phyloP scores from a whole-genome alignment of 1,140 invertebrate species.

The Bombus fervidus region DNA sequence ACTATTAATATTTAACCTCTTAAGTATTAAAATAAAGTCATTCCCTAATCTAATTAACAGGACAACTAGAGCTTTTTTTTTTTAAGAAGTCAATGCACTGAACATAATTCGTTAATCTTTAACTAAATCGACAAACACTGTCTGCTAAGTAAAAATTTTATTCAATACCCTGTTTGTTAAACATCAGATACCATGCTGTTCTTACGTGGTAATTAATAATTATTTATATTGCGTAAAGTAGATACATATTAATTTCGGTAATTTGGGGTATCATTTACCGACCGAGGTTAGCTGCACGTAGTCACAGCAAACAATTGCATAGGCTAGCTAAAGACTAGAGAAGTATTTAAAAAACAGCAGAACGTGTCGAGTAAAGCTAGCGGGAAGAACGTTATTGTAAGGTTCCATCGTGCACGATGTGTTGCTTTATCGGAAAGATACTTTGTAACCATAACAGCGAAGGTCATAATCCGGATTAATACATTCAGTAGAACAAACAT shows the following conservation, averaged over 20 bases:
- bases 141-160: no score
- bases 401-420: neutral
- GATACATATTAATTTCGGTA: neutral
- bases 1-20: no score
- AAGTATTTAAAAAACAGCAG: slow-evolving; percentile 9
- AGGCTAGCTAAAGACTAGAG: no score
- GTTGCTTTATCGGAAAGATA: neutral
- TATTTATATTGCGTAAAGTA: no score
- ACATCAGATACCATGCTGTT: neutral
- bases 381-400: neutral
- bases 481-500: neutral
- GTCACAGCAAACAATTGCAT: neutral
- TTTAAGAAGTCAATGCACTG: no score
- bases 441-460: neutral
- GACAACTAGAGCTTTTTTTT: no score
- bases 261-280: slow-evolving; percentile 4
- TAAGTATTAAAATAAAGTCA: no score
- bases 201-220: neutral
- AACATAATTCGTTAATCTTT: no score
- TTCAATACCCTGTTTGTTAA: neutral
- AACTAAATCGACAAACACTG: no score
- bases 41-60: no score
- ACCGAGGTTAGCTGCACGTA: neutral
- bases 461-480: slow-evolving; percentile 4
- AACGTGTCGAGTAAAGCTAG: neutral